Evolutionary conservation across 2,113 vertebrate genomes (phyloP), one percentile per base, ranked within the genome.

Genomic region (Coregonus clupeaformis): DNA sequence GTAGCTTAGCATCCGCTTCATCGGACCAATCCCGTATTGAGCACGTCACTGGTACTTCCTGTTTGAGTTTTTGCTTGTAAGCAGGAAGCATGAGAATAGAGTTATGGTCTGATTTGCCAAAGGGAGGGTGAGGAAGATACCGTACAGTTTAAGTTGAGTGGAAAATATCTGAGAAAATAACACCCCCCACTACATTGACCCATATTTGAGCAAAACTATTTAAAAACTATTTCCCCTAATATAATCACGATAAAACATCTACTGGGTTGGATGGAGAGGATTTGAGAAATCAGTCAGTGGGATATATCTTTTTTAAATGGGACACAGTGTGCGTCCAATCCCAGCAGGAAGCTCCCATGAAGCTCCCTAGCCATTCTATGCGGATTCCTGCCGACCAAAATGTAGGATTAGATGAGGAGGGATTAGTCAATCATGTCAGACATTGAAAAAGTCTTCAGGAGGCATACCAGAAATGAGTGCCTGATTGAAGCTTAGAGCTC

Each of bases 371-470:
- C 69, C 29, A 76, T 36, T 72, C 64, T 47, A 76, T 72, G 1
- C 73, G 75, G 76, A 52, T 24, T 47, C 36, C 7, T 49, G 30
- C 36, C 9, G 3, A 59, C 66, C 59, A 71, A 62, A 73, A 84
- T 57, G 1, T 66, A 73, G 25, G 75, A 77, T 81, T 49, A 74
- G 36, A 63, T 25, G 5, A 20, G 70, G 47, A 62, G 13, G 25
- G 12, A 79, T 78, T 64, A 59, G 69, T 63, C 59, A 80, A 76
- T 52, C 76, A 76, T 74, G n/a, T n/a, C 3, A 1, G 16, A 29
- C 55, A 36, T 65, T 62, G 45, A 6, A 69, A 66, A 12, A 75
- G 9, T 78, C 62, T 71, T 75, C 18, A 42, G 52, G 42, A 27
- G 12, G 29, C 20, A 18, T 30, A 3, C n/a, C 49, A 52, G 16